Conservation (phyloP, 2,888 invertebrate species). For the Cenopis cana region DNA sequence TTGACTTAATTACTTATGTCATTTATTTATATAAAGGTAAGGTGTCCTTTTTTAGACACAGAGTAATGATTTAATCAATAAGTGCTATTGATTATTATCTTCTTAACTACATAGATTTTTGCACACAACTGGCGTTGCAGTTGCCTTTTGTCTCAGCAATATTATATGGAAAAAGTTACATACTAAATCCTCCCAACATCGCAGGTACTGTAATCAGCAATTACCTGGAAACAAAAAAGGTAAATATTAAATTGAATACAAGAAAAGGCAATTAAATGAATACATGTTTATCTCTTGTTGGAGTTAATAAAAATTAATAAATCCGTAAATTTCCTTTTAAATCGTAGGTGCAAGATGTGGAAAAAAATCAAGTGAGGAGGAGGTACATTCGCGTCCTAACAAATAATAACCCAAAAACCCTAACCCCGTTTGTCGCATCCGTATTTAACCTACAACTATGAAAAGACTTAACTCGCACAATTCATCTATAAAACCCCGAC, state of each 20-base stretch:
- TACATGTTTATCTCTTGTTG: too few species aligned
- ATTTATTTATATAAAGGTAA: not conserved
- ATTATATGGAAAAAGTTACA: too few species aligned
- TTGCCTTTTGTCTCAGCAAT: too few species aligned
- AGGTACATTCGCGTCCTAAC: not conserved
- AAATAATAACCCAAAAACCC: conserved; percentile 21
- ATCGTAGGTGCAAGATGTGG: not conserved
- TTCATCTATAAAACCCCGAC: not conserved
- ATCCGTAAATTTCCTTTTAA: not conserved
- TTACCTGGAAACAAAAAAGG: conserved; percentile 31
- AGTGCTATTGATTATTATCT: too few species aligned
- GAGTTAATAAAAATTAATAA: not conserved
- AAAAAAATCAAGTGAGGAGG: not conserved
- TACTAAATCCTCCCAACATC: not conserved
- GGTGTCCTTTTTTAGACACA: conserved; percentile 1
- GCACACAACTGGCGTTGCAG: too few species aligned
- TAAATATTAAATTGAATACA: not conserved
- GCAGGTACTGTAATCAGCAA: not conserved
- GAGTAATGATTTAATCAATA: not conserved
- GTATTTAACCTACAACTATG: not conserved
- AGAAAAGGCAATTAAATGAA: not conserved
- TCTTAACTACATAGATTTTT: too few species aligned
- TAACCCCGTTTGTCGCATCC: conserved; percentile 2
- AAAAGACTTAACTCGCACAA: not conserved
- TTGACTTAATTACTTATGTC: not conserved